A percentile compares a stretch with the other conserved stretches of the same genome.
Evolutionary conservation across 2,113 vertebrate genomes (phyloP).

Genomic region (Anoura caudifer): DNA sequence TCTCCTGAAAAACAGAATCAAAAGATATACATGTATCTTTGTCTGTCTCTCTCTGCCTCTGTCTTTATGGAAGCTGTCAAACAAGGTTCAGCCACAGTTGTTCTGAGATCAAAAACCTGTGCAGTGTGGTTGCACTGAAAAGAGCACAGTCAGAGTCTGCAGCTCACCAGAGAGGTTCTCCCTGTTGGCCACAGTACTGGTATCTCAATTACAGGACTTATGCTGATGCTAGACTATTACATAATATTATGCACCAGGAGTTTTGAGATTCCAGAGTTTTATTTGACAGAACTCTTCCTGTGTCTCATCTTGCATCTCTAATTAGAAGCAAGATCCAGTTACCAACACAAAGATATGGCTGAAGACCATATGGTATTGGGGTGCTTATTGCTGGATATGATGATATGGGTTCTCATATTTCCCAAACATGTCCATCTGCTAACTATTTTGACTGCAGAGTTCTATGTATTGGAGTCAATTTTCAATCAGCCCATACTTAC

Average conservation of each 20-base stretch:
- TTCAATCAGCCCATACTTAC: slow-evolving; percentile 96
- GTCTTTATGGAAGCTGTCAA: slow-evolving; percentile 88
- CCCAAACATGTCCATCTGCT: slow-evolving; percentile 96
- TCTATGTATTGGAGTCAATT: slow-evolving; percentile 96
- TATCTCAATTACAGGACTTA: slow-evolving; percentile 96
- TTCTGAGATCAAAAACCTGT: slow-evolving; percentile 90
- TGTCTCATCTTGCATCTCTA: slow-evolving; percentile 93
- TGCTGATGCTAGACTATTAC: slow-evolving; percentile 94
- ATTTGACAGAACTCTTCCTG: slow-evolving; percentile 94
- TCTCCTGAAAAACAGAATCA: not conserved
- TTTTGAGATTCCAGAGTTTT: slow-evolving; percentile 98
- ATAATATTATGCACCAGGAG: slow-evolving; percentile 99
- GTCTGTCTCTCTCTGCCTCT: not conserved
- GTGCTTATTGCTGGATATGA: slow-evolving; percentile 97
- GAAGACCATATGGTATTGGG: slow-evolving; percentile 85
- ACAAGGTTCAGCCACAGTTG: slow-evolving; percentile 95
- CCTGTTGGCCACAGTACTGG: slow-evolving; percentile 96
- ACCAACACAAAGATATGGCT: too few species aligned
- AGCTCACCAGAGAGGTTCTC: slow-evolving; percentile 97
- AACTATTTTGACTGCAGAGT: slow-evolving; percentile 94
- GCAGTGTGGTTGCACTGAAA: slow-evolving; percentile 97
- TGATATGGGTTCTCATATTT: slow-evolving; percentile 98
- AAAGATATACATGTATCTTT: not conserved
- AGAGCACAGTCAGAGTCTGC: slow-evolving; percentile 98
- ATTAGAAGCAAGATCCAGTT: slow-evolving; percentile 97